Conservation (phyloP, 2,888 invertebrate species). For the Drosophila sordidapex region DNA sequence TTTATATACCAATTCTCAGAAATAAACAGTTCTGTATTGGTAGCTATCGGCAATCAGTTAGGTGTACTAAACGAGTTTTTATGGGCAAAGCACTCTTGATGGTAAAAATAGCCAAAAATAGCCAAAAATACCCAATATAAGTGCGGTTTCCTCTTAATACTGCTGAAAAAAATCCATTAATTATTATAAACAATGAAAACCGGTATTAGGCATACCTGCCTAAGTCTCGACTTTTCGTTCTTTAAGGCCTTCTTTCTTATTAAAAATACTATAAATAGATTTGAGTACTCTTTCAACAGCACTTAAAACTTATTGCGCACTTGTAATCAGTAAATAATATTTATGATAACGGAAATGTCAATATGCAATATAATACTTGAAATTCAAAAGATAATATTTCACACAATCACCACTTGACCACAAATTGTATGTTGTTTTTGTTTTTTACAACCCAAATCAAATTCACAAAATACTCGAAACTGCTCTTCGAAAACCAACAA, state of each 20-base stretch:
- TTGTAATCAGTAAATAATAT: neutral
- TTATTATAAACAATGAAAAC: neutral
- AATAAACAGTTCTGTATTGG: no score
- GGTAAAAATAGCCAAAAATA: neutral
- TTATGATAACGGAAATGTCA: neutral
- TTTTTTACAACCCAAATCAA: conserved; percentile 13
- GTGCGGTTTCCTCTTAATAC: neutral
- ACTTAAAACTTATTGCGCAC: neutral
- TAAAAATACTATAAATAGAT: neutral
- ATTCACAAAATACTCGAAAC: conserved; percentile 3
- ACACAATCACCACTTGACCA: neutral
- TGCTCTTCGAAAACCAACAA: neutral
- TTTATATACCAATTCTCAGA: neutral
- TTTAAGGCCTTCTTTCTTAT: neutral
- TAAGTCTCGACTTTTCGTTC: neutral
- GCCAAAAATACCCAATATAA: neutral
- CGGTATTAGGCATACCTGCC: neutral
- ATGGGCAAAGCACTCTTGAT: neutral
- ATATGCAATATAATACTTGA: neutral
- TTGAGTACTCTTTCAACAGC: neutral
- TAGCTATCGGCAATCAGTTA: neutral
- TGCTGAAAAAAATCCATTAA: neutral
- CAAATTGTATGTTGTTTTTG: neutral
- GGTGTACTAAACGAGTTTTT: neutral
- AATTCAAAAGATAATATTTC: neutral